Evolutionary conservation across 2,113 vertebrate genomes (phyloP), one percentile per base, ranked within the genome.

Genomic region (Camelus dromedarius): DNA sequence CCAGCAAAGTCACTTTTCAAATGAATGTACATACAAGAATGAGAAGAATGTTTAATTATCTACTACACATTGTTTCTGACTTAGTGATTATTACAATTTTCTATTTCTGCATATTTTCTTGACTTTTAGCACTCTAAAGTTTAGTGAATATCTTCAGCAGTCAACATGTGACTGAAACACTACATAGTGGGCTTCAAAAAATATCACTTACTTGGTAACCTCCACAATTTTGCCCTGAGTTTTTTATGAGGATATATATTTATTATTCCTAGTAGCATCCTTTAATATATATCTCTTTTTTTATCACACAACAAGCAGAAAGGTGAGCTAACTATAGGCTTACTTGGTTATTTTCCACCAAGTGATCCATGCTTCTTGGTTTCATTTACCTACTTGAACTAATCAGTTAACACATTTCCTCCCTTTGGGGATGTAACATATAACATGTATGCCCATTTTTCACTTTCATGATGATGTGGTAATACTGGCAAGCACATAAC

Each of bases 361-460:
- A 84, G 28, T 84, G 30, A 93, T 64, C 79, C n/a, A 56, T 5
- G 86, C 3, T 64, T 92, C 91, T 94, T 80, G 30, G 48, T 76
- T 50, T 94, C 60, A 73, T 52, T 95, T 86, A 46, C n/a, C 26
- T 82, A 48, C 54, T 96, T 85, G 54, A 85, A 91, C 93, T 91
- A 95, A 81, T 81, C 42, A 94, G 48, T 80, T 56, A 42, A 76
- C 69, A 91, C 56, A 26, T 93, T 94, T 93, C 72, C 76, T 84
- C 80, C 70, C 50, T 86, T 94, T 82, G 32, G 93, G 58, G 52
- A 77, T 80, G 95, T 93, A 96, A 95, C 83, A 24, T 22, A 50
- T 93, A 50, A 77, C 6, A 60, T 52, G 2, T 67, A 85, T 58
- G 48, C 56, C 67, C 42, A 83, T 87, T 96, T 97, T 95, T 86